Evolutionary conservation across 2,797 vertebrate species (phyloP), one percentile per base, ranked within the genome.

Genomic region (Rallus crepitans): DNA sequence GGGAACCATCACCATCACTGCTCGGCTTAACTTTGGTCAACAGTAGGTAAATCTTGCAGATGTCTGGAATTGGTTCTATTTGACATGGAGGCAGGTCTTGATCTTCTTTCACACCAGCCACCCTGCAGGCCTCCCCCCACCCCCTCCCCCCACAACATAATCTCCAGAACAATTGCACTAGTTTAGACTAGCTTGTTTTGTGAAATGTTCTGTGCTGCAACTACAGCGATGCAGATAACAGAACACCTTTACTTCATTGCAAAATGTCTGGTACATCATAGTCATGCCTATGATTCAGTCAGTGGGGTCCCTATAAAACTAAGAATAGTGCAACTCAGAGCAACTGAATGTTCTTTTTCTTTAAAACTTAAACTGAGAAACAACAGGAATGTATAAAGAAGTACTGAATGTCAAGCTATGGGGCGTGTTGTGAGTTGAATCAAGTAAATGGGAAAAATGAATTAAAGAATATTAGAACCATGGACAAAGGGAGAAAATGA

Each of bases 31-130:
- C 30, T 70, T 71, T 70, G 25, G 20, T 33, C 40, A 30, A 16
- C 16, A 15, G 21, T 11, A 3, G 2, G 30, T 30, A 5, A 1
- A 0, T 37, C 33, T 31, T 28, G 1, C 3, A 70, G 40, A 9
- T 48, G 53, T 13, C 7, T 55, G 30, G 39, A 55, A 39, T 21
- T 25, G 25, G 4, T 16, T 53, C 16, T 45, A 12, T 45, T 23
- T 60, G 53, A 52, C 28, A n/a, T 1, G 3, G 19, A 6, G 5
- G 10, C 8, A 89, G 27, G 12, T 82, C 35, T 31, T 20, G 17
- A 63, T 42, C 14, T 82, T 40, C 55, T 69, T 21, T 63, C 27
- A 31, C 15, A 56, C 24, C 8, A 16, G 12, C 12, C 52, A 57
- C 12, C 9, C 23, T 57, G 21, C 23, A 82, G 18, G 6, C 18